Evolutionary conservation across 2,113 vertebrate genomes (phyloP).

Genomic region (Amblyopsis rosae): DNA sequence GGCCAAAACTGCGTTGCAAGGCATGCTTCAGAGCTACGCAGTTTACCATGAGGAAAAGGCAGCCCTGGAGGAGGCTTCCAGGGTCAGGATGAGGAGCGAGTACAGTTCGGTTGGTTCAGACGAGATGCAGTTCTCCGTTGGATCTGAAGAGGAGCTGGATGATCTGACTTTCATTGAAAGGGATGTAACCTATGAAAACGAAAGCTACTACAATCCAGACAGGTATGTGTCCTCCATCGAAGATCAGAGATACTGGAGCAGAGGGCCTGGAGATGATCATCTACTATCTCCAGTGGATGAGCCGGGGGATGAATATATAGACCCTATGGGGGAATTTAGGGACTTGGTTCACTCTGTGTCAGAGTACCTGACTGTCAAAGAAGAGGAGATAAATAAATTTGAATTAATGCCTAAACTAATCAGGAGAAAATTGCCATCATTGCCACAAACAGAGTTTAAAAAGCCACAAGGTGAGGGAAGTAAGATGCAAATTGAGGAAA

Average conservation of each 20-base stretch:
- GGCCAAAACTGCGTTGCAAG: slow-evolving; percentile 68
- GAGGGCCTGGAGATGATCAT: slow-evolving; percentile 51
- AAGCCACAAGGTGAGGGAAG: slow-evolving; percentile 10
- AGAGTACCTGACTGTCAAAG: slow-evolving; percentile 92
- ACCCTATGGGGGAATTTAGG: slow-evolving; percentile 88
- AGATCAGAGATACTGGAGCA: slow-evolving; percentile 51
- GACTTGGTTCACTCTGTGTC: slow-evolving; percentile 91
- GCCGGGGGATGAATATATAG: slow-evolving; percentile 76
- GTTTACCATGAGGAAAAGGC: slow-evolving; percentile 63
- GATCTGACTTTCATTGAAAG: slow-evolving; percentile 70
- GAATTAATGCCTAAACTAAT: slow-evolving; percentile 76
- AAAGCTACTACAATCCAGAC: slow-evolving; percentile 59
- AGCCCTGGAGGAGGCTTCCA: slow-evolving; percentile 58
- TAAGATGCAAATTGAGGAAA: slow-evolving; percentile 16
- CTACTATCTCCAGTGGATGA: slow-evolving; percentile 75
- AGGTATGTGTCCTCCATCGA: slow-evolving; percentile 29
- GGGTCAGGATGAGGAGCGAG: slow-evolving; percentile 63
- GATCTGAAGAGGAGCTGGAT: slow-evolving; percentile 84
- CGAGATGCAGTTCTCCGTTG: slow-evolving; percentile 80
- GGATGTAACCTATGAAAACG: slow-evolving; percentile 64
- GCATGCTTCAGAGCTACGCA: slow-evolving; percentile 71
- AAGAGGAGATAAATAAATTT: slow-evolving; percentile 91
- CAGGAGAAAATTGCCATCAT: slow-evolving; percentile 63
- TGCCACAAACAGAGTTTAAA: slow-evolving; percentile 49
- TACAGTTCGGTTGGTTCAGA: slow-evolving; percentile 86